phyloP scores from a whole-genome alignment of 2,113 vertebrate species.

The Eubucco bourcierii region DNA sequence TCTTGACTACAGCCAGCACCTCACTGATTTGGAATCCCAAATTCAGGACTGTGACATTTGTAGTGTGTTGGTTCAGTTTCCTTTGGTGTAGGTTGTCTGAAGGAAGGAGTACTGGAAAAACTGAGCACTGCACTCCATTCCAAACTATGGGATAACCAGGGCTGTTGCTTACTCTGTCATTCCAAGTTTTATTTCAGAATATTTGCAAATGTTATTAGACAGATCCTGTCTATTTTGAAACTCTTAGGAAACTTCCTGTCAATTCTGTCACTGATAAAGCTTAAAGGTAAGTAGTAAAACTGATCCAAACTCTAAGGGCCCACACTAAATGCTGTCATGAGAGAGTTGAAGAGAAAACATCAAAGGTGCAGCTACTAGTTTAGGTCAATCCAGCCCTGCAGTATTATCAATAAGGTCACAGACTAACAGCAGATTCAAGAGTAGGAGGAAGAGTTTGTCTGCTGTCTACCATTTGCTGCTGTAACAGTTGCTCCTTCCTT shows the following conservation, averaged over 20 bases:
- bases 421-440: not conserved
- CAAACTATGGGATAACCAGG: not conserved
- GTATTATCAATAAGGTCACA: not conserved
- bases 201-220: not conserved
- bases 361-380: not conserved
- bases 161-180: not conserved
- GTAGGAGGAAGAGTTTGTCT: not conserved
- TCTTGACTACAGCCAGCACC: not conserved
- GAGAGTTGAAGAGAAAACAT: not conserved
- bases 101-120: not conserved
- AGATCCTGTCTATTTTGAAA: not conserved
- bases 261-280: not conserved
- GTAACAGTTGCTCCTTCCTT: not conserved
- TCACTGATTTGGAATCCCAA: not conserved
- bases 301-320: not conserved
- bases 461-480: not conserved
- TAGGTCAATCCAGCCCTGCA: not conserved
- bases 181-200: not conserved
- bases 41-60: not conserved
- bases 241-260: not conserved
- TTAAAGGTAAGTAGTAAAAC: not conserved
- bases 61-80: not conserved
- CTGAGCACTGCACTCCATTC: not conserved
- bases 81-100: not conserved
- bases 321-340: not conserved